These are phyloP conservation scores for Pyrocoelia pectoralis DNA, from an alignment of 2,888 invertebrate genomes.

Conservation along the genomic window DNA sequence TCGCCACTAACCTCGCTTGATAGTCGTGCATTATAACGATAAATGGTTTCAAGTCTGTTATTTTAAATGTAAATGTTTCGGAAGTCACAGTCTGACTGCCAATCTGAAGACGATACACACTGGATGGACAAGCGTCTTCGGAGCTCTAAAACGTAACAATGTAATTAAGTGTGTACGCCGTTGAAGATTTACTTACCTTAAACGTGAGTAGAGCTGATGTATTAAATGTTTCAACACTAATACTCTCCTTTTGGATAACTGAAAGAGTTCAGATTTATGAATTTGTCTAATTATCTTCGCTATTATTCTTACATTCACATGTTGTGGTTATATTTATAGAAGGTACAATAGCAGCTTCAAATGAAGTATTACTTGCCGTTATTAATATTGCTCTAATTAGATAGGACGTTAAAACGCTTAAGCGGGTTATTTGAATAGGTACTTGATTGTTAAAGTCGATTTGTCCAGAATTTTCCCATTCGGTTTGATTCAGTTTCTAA, in stretches of 20 bases:
- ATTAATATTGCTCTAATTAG: constrained; percentile 14
- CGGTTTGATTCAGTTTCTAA: neutral
- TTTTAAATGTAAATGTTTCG: neutral
- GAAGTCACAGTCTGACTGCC: neutral
- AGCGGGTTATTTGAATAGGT: neutral
- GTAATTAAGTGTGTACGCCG: neutral
- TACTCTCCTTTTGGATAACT: constrained; percentile 10
- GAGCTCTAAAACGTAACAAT: constrained; percentile 8
- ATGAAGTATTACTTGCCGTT: neutral
- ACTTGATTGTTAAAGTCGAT: neutral
- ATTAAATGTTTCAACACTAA: neutral
- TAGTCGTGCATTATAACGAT: constrained; percentile 1
- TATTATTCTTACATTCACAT: constrained; percentile 20
- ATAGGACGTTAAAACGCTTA: constrained; percentile 10
- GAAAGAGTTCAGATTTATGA: neutral
- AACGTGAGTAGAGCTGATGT: constrained; percentile 8
- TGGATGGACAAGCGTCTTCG: constrained; percentile 3
- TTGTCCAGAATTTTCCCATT: neutral
- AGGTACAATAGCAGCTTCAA: neutral
- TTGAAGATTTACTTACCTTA: neutral
- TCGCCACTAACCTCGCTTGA: neutral
- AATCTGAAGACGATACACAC: neutral
- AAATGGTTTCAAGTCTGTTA: constrained; percentile 12
- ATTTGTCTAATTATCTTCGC: neutral
- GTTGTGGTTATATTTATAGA: constrained; percentile 10